Evolutionary conservation across 2,113 vertebrate species (phyloP).

Genomic region (Petrocephalus zakoni): DNA sequence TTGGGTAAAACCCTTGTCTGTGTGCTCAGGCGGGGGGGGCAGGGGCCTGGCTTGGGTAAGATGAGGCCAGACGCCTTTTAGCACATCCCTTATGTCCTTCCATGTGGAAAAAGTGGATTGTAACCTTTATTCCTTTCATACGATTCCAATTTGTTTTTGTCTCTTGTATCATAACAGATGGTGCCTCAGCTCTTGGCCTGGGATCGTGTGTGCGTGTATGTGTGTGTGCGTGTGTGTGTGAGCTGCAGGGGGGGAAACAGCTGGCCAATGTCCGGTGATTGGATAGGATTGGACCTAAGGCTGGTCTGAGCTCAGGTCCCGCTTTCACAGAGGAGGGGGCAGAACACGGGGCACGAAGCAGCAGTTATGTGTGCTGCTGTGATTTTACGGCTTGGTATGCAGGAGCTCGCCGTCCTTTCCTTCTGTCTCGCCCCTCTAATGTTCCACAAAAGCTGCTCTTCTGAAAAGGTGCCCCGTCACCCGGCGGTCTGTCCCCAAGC

Average conservation of each 20-base stretch:
- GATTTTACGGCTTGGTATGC: neutral
- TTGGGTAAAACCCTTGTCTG: neutral
- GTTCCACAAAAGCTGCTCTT: neutral
- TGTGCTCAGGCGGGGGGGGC: neutral
- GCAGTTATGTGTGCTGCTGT: neutral
- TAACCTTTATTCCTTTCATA: neutral
- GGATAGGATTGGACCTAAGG: neutral
- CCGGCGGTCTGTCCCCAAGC: neutral
- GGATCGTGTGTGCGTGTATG: neutral
- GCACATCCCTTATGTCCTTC: neutral
- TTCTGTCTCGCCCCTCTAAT: neutral
- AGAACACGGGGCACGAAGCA: neutral
- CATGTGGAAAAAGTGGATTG: neutral
- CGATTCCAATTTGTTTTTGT: neutral
- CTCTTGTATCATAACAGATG: neutral
- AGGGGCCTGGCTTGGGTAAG: neutral
- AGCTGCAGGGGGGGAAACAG: neutral
- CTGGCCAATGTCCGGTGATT: neutral
- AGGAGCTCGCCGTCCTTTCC: neutral
- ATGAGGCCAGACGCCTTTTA: neutral
- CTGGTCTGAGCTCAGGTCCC: neutral
- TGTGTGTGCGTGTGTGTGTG: neutral
- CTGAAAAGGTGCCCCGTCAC: neutral
- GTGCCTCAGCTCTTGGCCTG: neutral
- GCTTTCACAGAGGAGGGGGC: neutral